These are phyloP conservation scores for Semnornis frantzii DNA, from an alignment of 2,113 vertebrate species.

Conservation along the genomic window DNA sequence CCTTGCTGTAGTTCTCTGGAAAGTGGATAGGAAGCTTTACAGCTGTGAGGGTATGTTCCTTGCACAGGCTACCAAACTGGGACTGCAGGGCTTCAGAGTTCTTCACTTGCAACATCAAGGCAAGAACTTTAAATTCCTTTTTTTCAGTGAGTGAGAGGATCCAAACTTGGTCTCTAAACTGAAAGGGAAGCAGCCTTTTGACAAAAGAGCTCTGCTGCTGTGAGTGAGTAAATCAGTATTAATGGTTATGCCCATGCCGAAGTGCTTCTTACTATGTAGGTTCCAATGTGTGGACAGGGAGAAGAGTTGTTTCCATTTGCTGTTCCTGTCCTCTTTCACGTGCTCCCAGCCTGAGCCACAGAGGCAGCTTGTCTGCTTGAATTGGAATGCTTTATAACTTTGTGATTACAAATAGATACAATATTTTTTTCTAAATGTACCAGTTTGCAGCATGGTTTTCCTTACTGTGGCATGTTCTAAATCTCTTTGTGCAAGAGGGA, in stretches of 20 bases:
- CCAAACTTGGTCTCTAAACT: not conserved
- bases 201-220: not conserved
- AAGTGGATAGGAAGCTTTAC: not conserved
- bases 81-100: not conserved
- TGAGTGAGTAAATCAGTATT: not conserved
- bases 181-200: not conserved
- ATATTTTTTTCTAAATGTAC: not conserved
- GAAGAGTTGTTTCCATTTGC: not conserved
- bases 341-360: not conserved
- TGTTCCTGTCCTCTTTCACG: not conserved
- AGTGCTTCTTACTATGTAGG: not conserved
- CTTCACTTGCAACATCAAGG: not conserved
- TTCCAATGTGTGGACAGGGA: not conserved
- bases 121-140: not conserved
- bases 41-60: not conserved
- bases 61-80: not conserved
- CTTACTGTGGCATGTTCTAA: not conserved
- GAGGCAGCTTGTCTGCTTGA: not conserved
- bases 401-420: not conserved
- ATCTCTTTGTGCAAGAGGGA: not conserved
- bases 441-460: not conserved
- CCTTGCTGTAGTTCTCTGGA: not conserved
- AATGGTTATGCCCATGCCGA: not conserved
- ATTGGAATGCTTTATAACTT: not conserved
- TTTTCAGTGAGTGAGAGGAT: not conserved